A percentile compares a stretch with the other conserved stretches of the same genome.
phyloP scores from a whole-genome alignment of 2,797 vertebrate species.

The Neoniphon sammara region DNA sequence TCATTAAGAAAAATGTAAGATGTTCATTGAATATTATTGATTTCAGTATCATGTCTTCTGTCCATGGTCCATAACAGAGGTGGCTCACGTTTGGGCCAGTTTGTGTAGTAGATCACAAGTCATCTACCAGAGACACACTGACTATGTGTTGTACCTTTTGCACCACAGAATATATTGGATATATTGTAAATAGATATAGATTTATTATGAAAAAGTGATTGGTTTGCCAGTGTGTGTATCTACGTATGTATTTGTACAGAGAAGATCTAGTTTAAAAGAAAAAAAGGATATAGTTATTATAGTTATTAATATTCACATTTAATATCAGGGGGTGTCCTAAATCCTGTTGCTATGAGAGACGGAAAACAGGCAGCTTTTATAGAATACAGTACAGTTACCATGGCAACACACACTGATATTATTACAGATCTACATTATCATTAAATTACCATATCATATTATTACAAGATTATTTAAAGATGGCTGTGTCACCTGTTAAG shows the following conservation, averaged over 20 bases:
- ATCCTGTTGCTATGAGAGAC: constrained; percentile 69
- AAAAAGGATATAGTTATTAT: constrained; percentile 73
- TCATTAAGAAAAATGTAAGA: constrained; percentile 62
- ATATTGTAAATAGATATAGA: constrained; percentile 83
- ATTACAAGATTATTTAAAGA: constrained; percentile 67
- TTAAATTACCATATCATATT: constrained; percentile 67
- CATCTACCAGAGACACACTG: constrained; percentile 60
- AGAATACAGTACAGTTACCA: constrained; percentile 74
- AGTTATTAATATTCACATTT: constrained; percentile 71
- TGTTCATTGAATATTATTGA: constrained; percentile 56
- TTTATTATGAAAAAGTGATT: constrained; percentile 79
- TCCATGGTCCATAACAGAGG: constrained; percentile 26
- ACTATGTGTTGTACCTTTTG: constrained; percentile 74
- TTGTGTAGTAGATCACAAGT: constrained; percentile 68
- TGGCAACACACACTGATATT: constrained; percentile 71
- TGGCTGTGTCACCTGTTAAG: constrained; percentile 67
- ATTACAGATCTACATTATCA: constrained; percentile 68
- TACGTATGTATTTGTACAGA: constrained; percentile 83
- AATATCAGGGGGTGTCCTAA: constrained; percentile 69
- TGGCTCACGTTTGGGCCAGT: constrained; percentile 57
- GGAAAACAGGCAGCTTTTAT: constrained; percentile 77
- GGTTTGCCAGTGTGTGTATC: constrained; percentile 78
- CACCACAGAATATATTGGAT: constrained; percentile 80
- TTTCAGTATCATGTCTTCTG: constrained; percentile 53
- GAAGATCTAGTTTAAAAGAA: constrained; percentile 82